Percentiles rank a stretch among this genome's conserved stretches.
phyloP scores from a whole-genome alignment of 1,140 invertebrate species.

The Caenorhabditis remanei region DNA sequence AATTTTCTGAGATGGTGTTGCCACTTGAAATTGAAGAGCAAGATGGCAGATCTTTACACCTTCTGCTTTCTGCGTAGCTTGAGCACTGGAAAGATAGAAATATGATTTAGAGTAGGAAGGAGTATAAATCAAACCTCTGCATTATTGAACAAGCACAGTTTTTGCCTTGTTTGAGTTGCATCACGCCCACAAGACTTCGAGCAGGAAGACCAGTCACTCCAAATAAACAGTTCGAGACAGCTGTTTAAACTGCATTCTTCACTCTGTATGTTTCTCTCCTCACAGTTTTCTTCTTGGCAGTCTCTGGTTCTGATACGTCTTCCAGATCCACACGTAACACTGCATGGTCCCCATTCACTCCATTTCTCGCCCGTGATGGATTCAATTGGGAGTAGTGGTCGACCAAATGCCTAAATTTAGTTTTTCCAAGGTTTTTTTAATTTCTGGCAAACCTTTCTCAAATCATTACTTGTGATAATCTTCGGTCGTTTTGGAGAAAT shows the following conservation, averaged over 20 bases:
- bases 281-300: slow-evolving; percentile 24
- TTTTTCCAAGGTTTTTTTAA: too few relatives aligned
- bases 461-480: slow-evolving; percentile 35
- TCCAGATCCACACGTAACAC: slow-evolving; percentile 66
- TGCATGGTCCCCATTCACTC: slow-evolving; percentile 68
- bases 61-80: slow-evolving; percentile 59
- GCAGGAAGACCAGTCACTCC: slow-evolving; percentile 67
- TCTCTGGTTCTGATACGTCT: slow-evolving; percentile 53
- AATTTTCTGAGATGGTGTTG: slow-evolving; percentile 11
- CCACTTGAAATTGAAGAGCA: slow-evolving; percentile 39
- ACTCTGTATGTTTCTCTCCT: not conserved
- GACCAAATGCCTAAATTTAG: slow-evolving; percentile 11
- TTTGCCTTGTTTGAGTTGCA: slow-evolving; percentile 18
- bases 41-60: slow-evolving; percentile 53
- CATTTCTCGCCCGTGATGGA: slow-evolving; percentile 58
- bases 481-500: slow-evolving; percentile 21
- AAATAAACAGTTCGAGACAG: slow-evolving; percentile 56
- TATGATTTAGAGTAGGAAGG: slow-evolving; percentile 5
- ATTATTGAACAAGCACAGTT: slow-evolving; percentile 18
- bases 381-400: slow-evolving; percentile 1
- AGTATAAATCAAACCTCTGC: not conserved
- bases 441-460: too few relatives aligned
- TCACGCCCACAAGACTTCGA: slow-evolving; percentile 68
- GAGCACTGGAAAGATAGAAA: slow-evolving; percentile 5
- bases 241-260: slow-evolving; percentile 43